Percentiles rank a stretch among this genome's conserved stretches.
These are phyloP conservation scores for Aphaenogaster ashmeadi DNA, from an alignment of 1,140 invertebrate genomes.

Conservation along the genomic window DNA sequence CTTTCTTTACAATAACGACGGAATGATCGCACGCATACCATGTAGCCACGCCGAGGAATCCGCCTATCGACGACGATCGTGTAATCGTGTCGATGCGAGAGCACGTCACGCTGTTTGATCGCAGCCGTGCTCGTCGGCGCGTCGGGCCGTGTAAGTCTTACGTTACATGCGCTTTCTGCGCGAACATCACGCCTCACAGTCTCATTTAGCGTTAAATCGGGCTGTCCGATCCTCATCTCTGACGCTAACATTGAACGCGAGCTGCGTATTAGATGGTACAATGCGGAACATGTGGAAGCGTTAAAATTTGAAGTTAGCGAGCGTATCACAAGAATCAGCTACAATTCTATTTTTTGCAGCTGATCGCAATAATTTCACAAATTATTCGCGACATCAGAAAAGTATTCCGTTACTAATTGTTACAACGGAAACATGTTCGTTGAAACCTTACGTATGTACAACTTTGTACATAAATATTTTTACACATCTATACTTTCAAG, in stretches of 20 bases:
- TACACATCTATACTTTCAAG: slow-evolving; percentile 27
- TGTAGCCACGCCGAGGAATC: slow-evolving; percentile 47
- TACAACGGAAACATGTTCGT: neutral
- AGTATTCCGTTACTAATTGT: neutral
- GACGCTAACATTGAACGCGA: neutral
- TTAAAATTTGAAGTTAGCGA: neutral
- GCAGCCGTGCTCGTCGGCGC: slow-evolving; percentile 56
- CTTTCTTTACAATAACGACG: neutral
- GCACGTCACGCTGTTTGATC: slow-evolving; percentile 72
- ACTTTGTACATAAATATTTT: slow-evolving; percentile 12
- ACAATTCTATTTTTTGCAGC: neutral
- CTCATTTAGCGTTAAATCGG: slow-evolving; percentile 37
- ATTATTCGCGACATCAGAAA: neutral
- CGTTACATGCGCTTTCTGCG: slow-evolving; percentile 20
- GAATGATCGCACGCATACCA: slow-evolving; percentile 36
- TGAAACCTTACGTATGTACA: neutral
- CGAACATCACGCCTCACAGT: slow-evolving; percentile 42
- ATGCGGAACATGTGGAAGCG: neutral
- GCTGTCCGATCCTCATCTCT: neutral
- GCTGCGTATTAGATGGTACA: neutral
- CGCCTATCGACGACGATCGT: slow-evolving; percentile 61
- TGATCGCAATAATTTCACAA: neutral
- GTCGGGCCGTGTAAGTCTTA: slow-evolving; percentile 74
- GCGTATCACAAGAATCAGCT: neutral
- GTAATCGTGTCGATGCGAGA: slow-evolving; percentile 69